phyloP scores from a whole-genome alignment of 2,888 invertebrate species.

The Dromius quadrimaculatus region DNA sequence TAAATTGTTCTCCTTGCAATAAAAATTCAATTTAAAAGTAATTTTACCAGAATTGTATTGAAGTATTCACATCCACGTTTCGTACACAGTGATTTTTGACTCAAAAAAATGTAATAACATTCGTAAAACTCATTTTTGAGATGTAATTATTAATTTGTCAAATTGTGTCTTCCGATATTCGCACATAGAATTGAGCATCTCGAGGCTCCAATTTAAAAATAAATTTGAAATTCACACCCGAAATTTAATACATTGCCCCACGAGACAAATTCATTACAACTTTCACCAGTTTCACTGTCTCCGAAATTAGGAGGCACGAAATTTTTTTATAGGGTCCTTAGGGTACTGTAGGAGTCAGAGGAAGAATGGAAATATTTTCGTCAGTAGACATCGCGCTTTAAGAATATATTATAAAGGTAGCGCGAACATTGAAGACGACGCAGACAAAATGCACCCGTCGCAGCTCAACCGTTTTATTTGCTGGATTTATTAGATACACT shows the following conservation, averaged over 20 bases:
- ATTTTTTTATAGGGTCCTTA: conserved; percentile 12
- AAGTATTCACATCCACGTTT: too few relatives aligned
- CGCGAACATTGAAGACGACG: conserved; percentile 36
- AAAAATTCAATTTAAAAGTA: too few relatives aligned
- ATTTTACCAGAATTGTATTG: too few relatives aligned
- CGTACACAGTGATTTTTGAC: too few relatives aligned
- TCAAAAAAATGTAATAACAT: too few relatives aligned
- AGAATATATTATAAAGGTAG: conserved; percentile 50
- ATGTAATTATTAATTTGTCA: too few relatives aligned
- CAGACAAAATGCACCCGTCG: conserved; percentile 48
- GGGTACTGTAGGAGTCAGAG: background rate
- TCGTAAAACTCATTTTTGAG: too few relatives aligned
- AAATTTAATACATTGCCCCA: conserved; percentile 32
- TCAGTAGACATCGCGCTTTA: conserved; percentile 37
- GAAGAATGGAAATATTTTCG: background rate
- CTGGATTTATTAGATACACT: conserved; percentile 52
- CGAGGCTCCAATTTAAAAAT: too few relatives aligned
- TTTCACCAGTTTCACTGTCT: conserved; percentile 16
- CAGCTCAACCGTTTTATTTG: conserved; percentile 50
- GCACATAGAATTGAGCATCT: too few relatives aligned
- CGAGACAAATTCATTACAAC: conserved; percentile 18
- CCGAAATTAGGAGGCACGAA: conserved; percentile 23
- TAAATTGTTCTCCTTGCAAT: too few relatives aligned
- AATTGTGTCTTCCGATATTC: too few relatives aligned
- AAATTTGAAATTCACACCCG: too few relatives aligned